phyloP scores from a whole-genome alignment of 2,888 invertebrate genomes.

The Tuta absoluta region DNA sequence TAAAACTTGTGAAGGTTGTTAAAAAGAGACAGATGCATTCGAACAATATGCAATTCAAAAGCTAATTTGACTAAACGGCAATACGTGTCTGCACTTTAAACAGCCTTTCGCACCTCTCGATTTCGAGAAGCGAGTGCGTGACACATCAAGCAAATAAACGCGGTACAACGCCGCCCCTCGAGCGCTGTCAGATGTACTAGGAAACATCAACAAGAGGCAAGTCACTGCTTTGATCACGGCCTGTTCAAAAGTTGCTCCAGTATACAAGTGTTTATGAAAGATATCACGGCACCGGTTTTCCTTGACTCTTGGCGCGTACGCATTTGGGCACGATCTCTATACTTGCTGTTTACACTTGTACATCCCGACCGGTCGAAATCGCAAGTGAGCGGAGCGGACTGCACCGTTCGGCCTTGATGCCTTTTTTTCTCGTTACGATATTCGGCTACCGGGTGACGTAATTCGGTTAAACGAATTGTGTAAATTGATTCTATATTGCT shows the following conservation, averaged over 20 bases:
- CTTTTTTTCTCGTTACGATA: constrained; percentile 65
- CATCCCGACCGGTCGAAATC: constrained; percentile 52
- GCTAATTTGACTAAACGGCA: constrained; percentile 5
- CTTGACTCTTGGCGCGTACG: constrained; percentile 70
- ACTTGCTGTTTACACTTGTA: constrained; percentile 7
- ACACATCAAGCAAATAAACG: background rate
- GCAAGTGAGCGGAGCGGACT: constrained; percentile 77
- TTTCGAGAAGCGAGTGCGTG: background rate
- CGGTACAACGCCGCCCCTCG: background rate
- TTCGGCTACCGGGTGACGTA: constrained; percentile 66
- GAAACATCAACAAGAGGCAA: constrained; percentile 2
- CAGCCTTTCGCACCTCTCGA: background rate
- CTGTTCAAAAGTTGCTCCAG: background rate
- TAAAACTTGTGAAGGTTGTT: background rate
- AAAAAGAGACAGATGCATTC: background rate
- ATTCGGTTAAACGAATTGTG: constrained; percentile 59
- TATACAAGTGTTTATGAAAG: constrained; percentile 24
- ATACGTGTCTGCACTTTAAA: background rate
- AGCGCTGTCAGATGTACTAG: background rate
- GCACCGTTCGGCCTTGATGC: constrained; percentile 66
- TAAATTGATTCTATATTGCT: constrained; percentile 61
- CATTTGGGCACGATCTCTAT: constrained; percentile 20
- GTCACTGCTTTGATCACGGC: constrained; percentile 19
- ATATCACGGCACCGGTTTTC: constrained; percentile 55
- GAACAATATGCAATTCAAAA: background rate